phyloP scores from a whole-genome alignment of 2,797 vertebrate species.

The Mycteria americana region DNA sequence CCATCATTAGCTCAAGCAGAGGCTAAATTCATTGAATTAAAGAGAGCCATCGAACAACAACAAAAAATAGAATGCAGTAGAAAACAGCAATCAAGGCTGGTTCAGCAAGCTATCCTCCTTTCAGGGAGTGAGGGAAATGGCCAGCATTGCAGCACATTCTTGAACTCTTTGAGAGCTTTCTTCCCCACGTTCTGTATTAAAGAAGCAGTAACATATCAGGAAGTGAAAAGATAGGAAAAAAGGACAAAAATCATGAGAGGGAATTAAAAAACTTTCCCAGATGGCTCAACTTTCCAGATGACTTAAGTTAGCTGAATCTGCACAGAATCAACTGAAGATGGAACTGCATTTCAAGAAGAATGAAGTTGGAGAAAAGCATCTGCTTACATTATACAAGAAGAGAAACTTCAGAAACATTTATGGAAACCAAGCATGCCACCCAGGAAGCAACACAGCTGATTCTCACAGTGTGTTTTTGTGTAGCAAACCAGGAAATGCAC shows the following conservation, averaged over 20 bases:
- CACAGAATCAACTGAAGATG: not conserved
- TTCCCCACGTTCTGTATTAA: not conserved
- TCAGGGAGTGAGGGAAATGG: not conserved
- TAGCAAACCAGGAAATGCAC: not conserved
- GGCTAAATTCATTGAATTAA: not conserved
- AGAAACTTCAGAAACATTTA: not conserved
- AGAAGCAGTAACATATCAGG: accelerated
- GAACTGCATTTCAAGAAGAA: not conserved
- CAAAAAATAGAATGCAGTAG: not conserved
- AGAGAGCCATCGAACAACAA: not conserved
- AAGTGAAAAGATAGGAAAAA: not conserved
- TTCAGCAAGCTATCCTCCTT: not conserved
- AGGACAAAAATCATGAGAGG: not conserved
- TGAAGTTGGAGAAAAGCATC: not conserved
- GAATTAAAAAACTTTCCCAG: not conserved
- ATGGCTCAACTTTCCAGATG: not conserved
- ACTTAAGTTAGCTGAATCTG: not conserved
- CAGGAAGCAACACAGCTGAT: not conserved
- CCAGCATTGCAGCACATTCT: not conserved
- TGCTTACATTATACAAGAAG: not conserved
- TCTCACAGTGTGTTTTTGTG: not conserved
- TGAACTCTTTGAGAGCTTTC: not conserved
- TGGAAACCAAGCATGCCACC: not conserved
- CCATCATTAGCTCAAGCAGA: not conserved
- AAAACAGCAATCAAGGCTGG: not conserved